Base-by-base conservation (phyloP, 1,140 invertebrate genomes). In the Trissolcus basalis region DNA sequence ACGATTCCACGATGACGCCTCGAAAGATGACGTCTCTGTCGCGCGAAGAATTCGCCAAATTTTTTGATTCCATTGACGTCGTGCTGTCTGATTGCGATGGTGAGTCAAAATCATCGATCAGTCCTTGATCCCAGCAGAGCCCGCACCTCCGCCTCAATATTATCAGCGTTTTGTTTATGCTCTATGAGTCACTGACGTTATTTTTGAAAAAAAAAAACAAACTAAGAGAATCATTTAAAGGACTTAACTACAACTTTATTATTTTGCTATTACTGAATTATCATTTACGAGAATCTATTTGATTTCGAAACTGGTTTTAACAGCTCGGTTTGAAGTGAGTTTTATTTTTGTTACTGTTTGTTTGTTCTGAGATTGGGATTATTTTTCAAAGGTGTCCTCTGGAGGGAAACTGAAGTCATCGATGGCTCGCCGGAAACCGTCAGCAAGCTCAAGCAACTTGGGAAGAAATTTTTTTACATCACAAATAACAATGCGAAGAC, bases 401-500 rank as follows among this genome's bases (percentile, higher is more conserved):
- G 96, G 96, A 87, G 93, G 11, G 94, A 93, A 72, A 93, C 91
- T 63, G 89, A 92, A 72, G 89, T 90, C 0, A 92, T 96, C 60
- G 77, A 89, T 35, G 93, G 93, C 0, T 91, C 95, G 8, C 90
- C 91, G 11, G 91, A 94, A 67, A 90, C 92, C 16, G 91, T 97
- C 69, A 93, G 94, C 79, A 90, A 89, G 49, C 90, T 97, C 1
- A 90, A 92, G 67, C 86, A 90, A 74, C 69, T 91, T 11, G 95
- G 94, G 9, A 98, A 98, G 86, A 91, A 90, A 82, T 92, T 97
- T 64, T 96, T 95, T 85, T 97, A 94, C 84, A 92, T 97, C 9
- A 98, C 96, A 2, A 98, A 98, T 85, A 98, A 98, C 86, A 96
- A 95, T 32, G 95, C 94, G 0, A 96, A 95, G 89, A 93, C 94